phyloP scores from a whole-genome alignment of 2,888 invertebrate species.

The Watsonalla binaria region DNA sequence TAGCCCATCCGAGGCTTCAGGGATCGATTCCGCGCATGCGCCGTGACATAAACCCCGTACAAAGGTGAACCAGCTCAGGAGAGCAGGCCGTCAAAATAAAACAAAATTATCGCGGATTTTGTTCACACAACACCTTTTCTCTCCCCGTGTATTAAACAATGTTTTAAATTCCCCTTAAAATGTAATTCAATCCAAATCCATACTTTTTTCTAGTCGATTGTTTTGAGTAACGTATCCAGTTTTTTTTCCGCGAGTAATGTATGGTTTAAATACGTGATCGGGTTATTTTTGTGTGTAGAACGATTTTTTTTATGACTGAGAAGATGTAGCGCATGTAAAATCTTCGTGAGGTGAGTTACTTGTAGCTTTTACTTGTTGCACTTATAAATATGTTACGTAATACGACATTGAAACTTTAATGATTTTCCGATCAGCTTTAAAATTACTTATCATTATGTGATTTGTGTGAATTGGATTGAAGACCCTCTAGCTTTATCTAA shows the following conservation, averaged over 20 bases:
- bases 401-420: constrained; percentile 37
- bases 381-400: constrained; percentile 60
- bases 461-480: background rate
- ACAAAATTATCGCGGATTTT: constrained; percentile 46
- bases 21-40: constrained; percentile 72
- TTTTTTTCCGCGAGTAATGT: background rate
- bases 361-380: constrained; percentile 71
- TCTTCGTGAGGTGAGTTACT: constrained; percentile 45
- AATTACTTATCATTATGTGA: constrained; percentile 6
- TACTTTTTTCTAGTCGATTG: background rate
- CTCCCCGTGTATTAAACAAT: background rate
- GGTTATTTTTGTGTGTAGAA: constrained; percentile 33
- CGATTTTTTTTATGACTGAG: constrained; percentile 37
- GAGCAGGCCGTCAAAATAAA: constrained; percentile 65
- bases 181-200: background rate
- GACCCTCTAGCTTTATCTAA: background rate
- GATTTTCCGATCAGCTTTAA: constrained; percentile 10
- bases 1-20: constrained; percentile 38
- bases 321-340: constrained; percentile 58
- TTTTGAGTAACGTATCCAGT: constrained; percentile 8
- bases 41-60: constrained; percentile 43
- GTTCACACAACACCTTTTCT: constrained; percentile 24
- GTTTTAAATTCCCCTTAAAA: constrained; percentile 21
- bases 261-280: constrained; percentile 28
- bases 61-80: constrained; percentile 60